Conservation (phyloP, 2,113 vertebrate species). For the Tretioscincus oriximinensis region DNA sequence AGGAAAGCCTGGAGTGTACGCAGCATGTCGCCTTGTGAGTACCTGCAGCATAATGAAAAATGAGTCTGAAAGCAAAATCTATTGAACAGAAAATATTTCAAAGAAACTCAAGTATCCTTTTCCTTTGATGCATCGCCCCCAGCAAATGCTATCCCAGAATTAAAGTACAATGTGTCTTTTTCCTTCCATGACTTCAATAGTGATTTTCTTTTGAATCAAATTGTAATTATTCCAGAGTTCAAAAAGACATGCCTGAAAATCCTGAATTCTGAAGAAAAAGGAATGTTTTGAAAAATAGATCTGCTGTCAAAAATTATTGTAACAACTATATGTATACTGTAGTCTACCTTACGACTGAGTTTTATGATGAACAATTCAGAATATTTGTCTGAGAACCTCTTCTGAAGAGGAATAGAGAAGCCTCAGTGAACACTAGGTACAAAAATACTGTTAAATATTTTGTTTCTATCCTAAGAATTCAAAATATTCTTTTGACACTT, state of each 20-base stretch:
- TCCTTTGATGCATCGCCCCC: background rate
- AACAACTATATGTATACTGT: background rate
- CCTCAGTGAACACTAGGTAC: background rate
- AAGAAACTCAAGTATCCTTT: background rate
- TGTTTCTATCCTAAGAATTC: background rate
- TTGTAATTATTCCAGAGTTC: background rate
- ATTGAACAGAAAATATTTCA: background rate
- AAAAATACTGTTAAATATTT: background rate
- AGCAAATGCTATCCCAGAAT: background rate
- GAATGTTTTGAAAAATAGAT: background rate
- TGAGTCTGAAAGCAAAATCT: background rate
- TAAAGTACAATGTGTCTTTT: background rate
- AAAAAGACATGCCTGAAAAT: background rate
- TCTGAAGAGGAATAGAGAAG: background rate
- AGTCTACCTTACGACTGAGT: background rate
- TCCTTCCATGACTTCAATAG: too few relatives aligned
- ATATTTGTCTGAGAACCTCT: too few relatives aligned
- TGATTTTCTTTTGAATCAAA: conserved; percentile 2
- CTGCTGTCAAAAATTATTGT: background rate
- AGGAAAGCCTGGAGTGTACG: background rate
- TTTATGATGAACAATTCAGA: background rate
- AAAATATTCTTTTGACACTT: background rate
- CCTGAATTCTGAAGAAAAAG: background rate
- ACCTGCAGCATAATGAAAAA: background rate
- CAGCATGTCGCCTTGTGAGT: background rate